These are phyloP conservation scores for Tarsius wallacei DNA, from an alignment of 2,797 vertebrate genomes.

Conservation along the genomic window DNA sequence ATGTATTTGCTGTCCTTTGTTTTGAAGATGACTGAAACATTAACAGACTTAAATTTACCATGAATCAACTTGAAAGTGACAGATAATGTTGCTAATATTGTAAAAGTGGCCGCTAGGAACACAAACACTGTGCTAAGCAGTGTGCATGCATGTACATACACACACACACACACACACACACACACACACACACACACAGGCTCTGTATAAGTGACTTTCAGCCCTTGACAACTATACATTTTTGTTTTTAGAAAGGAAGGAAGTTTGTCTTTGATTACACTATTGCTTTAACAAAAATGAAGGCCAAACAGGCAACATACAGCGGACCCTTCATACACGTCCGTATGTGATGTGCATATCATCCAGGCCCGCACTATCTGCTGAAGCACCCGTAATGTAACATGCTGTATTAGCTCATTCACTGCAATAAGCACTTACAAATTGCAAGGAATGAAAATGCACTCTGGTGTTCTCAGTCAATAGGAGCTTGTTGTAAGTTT, in stretches of 20 bases:
- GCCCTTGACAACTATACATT: not conserved
- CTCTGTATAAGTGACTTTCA: not conserved
- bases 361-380: not conserved
- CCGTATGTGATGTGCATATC: accelerated
- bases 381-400: not conserved
- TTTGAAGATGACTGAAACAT: constrained; percentile 51
- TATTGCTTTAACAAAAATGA: not conserved
- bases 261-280: not conserved
- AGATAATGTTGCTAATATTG: not conserved
- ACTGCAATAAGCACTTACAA: not conserved
- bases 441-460: constrained; percentile 32
- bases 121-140: not conserved
- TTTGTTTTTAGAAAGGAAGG: not conserved
- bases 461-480: constrained; percentile 49
- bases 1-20: constrained; percentile 71
- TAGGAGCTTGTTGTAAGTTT: constrained; percentile 78
- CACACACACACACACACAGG: not conserved
- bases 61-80: constrained; percentile 64
- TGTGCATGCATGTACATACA: not conserved
- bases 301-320: not conserved
- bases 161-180: not conserved
- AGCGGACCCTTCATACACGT: accelerated
- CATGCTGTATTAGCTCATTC: constrained; percentile 22
- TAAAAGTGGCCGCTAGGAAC: not conserved
- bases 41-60: constrained; percentile 56